Evolutionary conservation across 2,888 invertebrate species (phyloP), one percentile per base, ranked within the genome.

Genomic region (Scaeva pyrastri): DNA sequence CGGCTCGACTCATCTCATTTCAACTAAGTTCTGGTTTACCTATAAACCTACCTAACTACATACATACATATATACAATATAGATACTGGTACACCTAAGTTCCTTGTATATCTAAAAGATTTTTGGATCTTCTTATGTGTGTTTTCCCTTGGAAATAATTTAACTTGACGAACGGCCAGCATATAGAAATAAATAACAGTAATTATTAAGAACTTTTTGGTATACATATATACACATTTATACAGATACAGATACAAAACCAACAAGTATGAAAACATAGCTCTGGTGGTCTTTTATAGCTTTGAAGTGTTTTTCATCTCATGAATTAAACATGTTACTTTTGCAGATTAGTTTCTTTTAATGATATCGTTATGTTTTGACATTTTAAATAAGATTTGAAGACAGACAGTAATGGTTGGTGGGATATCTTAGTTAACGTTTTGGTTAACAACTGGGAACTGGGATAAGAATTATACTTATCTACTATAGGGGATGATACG

Each of bases 171-270:
- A 64, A 84, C 74, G 70, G 60, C 60, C 26, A 58, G 43, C 75
- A 58, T 74, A 64, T 41, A 84, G 58, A 80, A 79, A 79, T 79
- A 84, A 80, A 84, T 75, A 79, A 79, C 48, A 36, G 83, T 74
- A 84, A 84, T 84, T 74, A 84, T 84, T 62, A 70, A 21, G 36
- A 79, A 84, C 45, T 73, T 74, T 70, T 74, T 73, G 23, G 64
- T 62, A 62, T n/a, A n/a, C 41, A n/a, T 23, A 12, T 41, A 14
- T 55, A 43, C 19, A 48, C 2, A 31, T 31, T 7, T 31, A 55
- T 26, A 8, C 31, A 55, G 14, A 26, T 43, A 23, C 60, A 56
- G 7, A 12, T 58, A 39, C 6, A 12, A 10, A 12, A 2, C 10
- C 2, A 19, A 10, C 7, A 4, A 19, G n/a, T 2, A 8, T 26